These are phyloP conservation scores for Glyptemys insculpta DNA, from an alignment of 2,797 vertebrate species.

Conservation along the genomic window DNA sequence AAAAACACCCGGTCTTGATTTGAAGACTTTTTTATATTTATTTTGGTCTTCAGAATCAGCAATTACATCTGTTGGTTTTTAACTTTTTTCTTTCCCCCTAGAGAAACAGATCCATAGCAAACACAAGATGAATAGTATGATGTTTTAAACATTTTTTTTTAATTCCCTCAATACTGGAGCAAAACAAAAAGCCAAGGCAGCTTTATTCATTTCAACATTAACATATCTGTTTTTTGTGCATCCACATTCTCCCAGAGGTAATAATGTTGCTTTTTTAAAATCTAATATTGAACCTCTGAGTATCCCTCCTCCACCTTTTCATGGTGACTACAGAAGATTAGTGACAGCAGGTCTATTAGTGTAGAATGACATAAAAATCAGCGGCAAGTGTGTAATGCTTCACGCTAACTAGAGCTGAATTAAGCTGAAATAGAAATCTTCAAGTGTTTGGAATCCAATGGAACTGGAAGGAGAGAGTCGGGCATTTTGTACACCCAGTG, in stretches of 20 bases:
- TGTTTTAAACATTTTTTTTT: conserved; percentile 70
- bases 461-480: background rate
- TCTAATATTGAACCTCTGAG: conserved; percentile 73
- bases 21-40: background rate
- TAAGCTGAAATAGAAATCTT: background rate
- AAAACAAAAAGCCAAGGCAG: conserved; percentile 69
- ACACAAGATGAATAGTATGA: conserved; percentile 50
- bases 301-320: conserved; percentile 55
- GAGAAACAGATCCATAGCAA: conserved; percentile 64
- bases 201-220: conserved; percentile 81
- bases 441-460: background rate
- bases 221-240: conserved; percentile 73
- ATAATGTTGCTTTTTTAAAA: conserved; percentile 79
- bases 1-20: background rate
- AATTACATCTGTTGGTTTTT: background rate
- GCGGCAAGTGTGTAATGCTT: conserved; percentile 32
- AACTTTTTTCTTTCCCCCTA: background rate
- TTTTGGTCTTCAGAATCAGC: conserved; percentile 26
- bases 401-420: background rate
- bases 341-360: conserved; percentile 75
- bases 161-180: conserved; percentile 73
- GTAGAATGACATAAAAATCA: conserved; percentile 80
- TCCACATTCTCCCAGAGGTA: conserved; percentile 73
- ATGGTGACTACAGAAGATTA: conserved; percentile 76
- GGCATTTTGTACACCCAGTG: background rate